phyloP scores from a whole-genome alignment of 35 echinoderm and acorn worm genomes.

The Heliocidaris erythrogramma region DNA sequence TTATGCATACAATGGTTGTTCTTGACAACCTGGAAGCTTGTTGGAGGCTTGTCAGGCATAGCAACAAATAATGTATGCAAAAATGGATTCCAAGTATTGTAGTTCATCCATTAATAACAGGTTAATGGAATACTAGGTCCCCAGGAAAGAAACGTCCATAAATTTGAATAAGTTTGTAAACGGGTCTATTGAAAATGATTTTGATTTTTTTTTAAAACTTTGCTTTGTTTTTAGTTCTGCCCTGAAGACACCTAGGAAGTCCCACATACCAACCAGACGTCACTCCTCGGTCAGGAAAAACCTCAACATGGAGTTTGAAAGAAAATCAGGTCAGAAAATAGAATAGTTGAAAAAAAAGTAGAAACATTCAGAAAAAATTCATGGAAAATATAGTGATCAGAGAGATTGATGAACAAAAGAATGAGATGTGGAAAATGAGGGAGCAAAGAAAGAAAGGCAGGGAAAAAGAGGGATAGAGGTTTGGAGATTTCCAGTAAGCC shows the following conservation, averaged over 20 bases:
- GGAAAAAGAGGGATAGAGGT: no score
- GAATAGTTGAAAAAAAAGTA: not conserved
- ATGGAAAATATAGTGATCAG: not conserved
- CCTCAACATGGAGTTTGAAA: not conserved
- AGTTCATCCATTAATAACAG: no score
- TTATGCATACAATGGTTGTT: no score
- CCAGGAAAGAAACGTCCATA: no score
- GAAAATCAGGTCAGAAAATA: not conserved
- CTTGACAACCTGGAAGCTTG: no score
- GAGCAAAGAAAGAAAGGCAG: no score
- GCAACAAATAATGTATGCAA: no score
- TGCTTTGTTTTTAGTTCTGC: not conserved
- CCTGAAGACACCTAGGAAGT: not conserved
- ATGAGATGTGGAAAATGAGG: not conserved
- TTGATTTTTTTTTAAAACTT: not conserved
- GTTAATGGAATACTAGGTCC: no score
- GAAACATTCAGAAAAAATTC: not conserved
- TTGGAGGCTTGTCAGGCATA: no score
- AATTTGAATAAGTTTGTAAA: no score
- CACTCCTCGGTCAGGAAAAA: constrained; percentile 26
- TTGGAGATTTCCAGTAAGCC: no score
- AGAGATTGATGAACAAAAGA: not conserved
- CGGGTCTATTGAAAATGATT: not conserved
- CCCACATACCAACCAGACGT: not conserved
- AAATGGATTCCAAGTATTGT: no score